Base-by-base conservation (phyloP, 2,888 invertebrate genomes). In the Mesorhabditis spiculigera region DNA sequence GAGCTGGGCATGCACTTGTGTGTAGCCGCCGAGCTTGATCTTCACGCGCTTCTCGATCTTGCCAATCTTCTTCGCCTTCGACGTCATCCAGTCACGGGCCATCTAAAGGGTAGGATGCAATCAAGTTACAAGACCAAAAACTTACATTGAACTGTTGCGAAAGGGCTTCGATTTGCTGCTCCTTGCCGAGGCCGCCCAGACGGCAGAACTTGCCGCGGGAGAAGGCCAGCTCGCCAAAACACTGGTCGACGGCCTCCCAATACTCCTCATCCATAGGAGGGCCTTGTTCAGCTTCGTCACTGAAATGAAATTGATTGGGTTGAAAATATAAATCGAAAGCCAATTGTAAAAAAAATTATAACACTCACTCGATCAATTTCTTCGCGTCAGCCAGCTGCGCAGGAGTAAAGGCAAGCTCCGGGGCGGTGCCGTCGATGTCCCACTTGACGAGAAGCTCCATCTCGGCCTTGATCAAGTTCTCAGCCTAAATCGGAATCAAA, bases 1-100 rank as follows among this genome's bases (percentile, higher is more conserved):
- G 16, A 93, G 88, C 94, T 94, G 87, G 70, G 75, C 73, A 58
- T 79, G 77, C 58, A 92, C 89, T 0, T 90, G 89, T 90, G 93
- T 93, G 88, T 94, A 94, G 6, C 94, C 93, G 6, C 93, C 96
- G 4, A 96, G 92, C n/a, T 97, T 89, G 70, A 97, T 92, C 87
- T 95, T 92, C 43, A 98, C 88, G 88, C 95, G 97, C 87, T 96
- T 97, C 87, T 99, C 98, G 90, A 95, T 92, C 88, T 96, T 98
- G 0, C 94, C 93, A 67, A 97, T 96, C 71, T 92, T 91, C 87
- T 96, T 97, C 0, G 97, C 96, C 87, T 97, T 94, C 78, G 92
- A 92, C 0, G 94, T 93, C 97, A 99, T 98, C 87, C 95, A 95
- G 72, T 90, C 91, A 76, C 96, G 90, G 87, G 97, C 95, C 86